phyloP scores from a whole-genome alignment of 2,797 vertebrate genomes.

The Aldrovandia affinis region DNA sequence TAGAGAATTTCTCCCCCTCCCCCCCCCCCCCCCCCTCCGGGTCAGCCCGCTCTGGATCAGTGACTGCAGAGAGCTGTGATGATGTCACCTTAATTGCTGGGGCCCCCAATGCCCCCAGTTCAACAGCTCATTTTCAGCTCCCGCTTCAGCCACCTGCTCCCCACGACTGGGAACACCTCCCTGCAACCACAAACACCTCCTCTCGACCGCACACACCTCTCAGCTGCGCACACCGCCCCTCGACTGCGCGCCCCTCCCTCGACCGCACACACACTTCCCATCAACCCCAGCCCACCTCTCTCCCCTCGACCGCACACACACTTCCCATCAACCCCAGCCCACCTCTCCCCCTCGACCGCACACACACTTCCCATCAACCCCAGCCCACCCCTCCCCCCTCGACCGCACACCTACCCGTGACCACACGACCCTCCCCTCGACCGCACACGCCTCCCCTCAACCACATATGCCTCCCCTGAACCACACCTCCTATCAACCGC shows the following conservation, averaged over 20 bases:
- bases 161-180: slow-evolving; percentile 34
- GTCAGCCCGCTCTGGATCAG: slow-evolving; percentile 27
- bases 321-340: background rate
- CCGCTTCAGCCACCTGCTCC: slow-evolving; percentile 64
- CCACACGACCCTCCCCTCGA: background rate
- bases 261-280: background rate
- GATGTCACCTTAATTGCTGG: slow-evolving; percentile 47
- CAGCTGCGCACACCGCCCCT: no score
- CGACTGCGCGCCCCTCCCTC: background rate
- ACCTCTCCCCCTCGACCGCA: background rate
- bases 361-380: background rate
- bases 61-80: slow-evolving; percentile 41
- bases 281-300: background rate
- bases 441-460: background rate
- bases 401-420: background rate
- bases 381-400: slow-evolving; percentile 2
- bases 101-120: slow-evolving; percentile 46
- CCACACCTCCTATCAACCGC: no score
- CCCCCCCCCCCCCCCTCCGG: background rate
- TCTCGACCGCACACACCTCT: background rate
- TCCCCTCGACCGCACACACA: slow-evolving; percentile 1
- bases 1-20: slow-evolving; percentile 23
- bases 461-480: background rate
- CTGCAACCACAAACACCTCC: background rate
- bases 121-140: slow-evolving; percentile 63